Evolutionary conservation across 2,888 invertebrate genomes (phyloP).

Genomic region (Drosophila helvetica): DNA sequence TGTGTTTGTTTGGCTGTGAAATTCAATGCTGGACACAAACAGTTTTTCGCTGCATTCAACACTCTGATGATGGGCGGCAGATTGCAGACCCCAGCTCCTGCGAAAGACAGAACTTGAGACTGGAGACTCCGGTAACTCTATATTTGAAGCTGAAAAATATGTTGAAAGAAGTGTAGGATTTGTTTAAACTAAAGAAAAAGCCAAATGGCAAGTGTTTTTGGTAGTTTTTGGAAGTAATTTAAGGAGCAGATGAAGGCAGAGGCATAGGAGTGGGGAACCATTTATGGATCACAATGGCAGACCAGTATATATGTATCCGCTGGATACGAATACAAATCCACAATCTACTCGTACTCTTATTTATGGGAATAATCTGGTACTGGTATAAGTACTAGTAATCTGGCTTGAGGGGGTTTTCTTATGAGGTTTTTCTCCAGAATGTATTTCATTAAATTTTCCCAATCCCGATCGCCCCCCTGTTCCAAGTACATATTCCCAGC

Average conservation of each 20-base stretch:
- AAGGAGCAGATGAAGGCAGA: background rate
- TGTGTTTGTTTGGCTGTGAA: constrained; percentile 21
- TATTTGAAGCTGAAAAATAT: background rate
- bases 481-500: constrained; percentile 5
- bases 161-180: background rate
- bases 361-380: too few relatives aligned
- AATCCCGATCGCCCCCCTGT: background rate
- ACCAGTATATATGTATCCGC: too few relatives aligned
- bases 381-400: too few relatives aligned
- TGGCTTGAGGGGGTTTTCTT: too few relatives aligned
- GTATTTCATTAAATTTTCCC: background rate
- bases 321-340: too few relatives aligned
- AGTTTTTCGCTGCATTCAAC: constrained; percentile 22
- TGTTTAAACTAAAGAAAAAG: background rate
- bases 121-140: background rate
- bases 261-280: too few relatives aligned
- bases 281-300: too few relatives aligned
- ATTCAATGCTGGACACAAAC: constrained; percentile 29
- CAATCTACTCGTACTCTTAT: too few relatives aligned
- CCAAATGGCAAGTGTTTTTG: background rate
- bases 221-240: background rate
- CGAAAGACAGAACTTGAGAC: background rate
- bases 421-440: background rate
- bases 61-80: constrained; percentile 5
- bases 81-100: background rate